Percentiles rank a stretch among this genome's conserved stretches.
Evolutionary conservation across 2,113 vertebrate species (phyloP).

Genomic region (Platysteira castanea): DNA sequence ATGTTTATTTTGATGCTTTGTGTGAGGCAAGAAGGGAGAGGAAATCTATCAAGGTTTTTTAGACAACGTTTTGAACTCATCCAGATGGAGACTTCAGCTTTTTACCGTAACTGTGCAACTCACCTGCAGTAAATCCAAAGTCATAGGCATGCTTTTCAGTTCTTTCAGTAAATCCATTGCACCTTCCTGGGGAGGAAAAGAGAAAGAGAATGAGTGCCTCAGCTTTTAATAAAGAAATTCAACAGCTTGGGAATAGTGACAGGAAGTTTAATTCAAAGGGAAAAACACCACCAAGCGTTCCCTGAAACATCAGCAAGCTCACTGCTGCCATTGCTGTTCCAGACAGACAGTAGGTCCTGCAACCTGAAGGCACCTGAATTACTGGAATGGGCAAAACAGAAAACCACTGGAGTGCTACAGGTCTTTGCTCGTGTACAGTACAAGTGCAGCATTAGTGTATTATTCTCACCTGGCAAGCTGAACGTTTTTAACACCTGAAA

Average conservation of each 20-base stretch:
- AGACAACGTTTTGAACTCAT: neutral
- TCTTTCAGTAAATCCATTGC: constrained; percentile 90
- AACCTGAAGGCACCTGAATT: neutral
- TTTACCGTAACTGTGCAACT: neutral
- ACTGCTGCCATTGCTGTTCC: neutral
- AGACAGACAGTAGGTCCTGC: neutral
- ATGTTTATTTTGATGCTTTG: neutral
- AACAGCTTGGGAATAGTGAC: neutral
- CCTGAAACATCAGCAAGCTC: neutral
- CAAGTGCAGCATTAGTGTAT: neutral
- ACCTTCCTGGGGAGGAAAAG: constrained; percentile 79
- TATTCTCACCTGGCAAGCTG: neutral
- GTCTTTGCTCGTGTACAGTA: neutral
- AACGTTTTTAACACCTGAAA: neutral
- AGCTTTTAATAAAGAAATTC: neutral
- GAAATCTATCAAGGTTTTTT: neutral
- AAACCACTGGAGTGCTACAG: neutral
- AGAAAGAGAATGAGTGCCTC: neutral
- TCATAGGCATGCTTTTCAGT: constrained; percentile 88
- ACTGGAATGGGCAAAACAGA: neutral
- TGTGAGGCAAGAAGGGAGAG: neutral
- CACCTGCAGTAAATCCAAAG: constrained; percentile 92
- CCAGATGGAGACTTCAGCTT: neutral
- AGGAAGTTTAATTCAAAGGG: neutral
- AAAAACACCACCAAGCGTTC: neutral